Base-by-base conservation (phyloP, 64 coral and sea anemone species). In the Porites australiensis region DNA sequence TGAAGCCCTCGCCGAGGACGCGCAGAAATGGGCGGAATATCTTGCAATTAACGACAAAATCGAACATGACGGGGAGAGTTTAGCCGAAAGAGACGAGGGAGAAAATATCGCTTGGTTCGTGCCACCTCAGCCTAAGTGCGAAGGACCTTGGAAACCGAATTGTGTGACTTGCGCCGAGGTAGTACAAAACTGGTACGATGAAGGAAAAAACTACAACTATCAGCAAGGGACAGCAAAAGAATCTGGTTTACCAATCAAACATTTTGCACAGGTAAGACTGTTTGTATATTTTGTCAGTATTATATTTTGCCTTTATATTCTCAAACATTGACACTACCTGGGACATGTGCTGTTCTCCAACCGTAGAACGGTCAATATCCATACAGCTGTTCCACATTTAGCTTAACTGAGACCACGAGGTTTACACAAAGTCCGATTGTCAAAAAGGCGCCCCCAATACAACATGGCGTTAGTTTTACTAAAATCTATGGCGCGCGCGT, bases 91-190 rank as follows among this genome's bases (percentile, higher is more conserved):
- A n/a, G 68, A 93, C 74, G 74, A 93, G 62, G 91, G 91, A 48
- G 91, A 93, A 58, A 93, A 80, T 49, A 71, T 93, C 57, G 91
- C 91, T 43, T 93, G 91, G 91, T 93, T 93, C 48, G 86, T 87
- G 47, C 91, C 91, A 18, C 58, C 83, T 46, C 84, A 93, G 58
- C 74, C 83, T 8, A 88, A 87, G 59, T 93, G 91, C 16, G 4
- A 79, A 47, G 82, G 73, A 8, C 9, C 73, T 14, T 87, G 77
- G 74, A 73, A 60, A 62, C 74, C 91, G 13, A 54, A 60, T 15
- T 93, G 91, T 88, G 83, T 93, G 27, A 47, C 64, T 8, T 93
- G 91, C 8, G 5, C 46, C 22, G 91, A 93, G 14, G 77, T 93
- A 3, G 91, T 93, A 22, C 52, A 69, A 18, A 70, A 88, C 75